A percentile compares a stretch with the other conserved stretches of the same genome.
These are phyloP conservation scores for Candidula unifasciata DNA, from an alignment of 2,888 invertebrate species.

Conservation along the genomic window DNA sequence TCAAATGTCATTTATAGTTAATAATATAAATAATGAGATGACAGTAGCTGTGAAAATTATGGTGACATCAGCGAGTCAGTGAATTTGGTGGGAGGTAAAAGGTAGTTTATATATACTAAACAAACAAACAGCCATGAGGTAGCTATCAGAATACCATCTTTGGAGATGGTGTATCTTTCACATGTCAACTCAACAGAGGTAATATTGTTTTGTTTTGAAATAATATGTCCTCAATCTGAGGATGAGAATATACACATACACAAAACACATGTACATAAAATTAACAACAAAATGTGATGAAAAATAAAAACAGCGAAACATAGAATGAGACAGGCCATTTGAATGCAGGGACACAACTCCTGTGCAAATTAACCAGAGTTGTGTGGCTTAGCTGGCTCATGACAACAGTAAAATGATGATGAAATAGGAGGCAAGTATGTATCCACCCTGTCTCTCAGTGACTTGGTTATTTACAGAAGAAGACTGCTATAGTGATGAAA, in stretches of 20 bases:
- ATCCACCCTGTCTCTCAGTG: too few species aligned
- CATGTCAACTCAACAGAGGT: conserved; percentile 27
- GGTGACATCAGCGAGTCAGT: conserved; percentile 32
- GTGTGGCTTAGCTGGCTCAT: too few species aligned
- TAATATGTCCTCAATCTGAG: conserved; percentile 3
- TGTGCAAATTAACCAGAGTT: too few species aligned
- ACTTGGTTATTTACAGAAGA: too few species aligned
- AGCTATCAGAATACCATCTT: conserved; percentile 25
- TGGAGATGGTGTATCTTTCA: conserved; percentile 28
- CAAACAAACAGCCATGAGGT: conserved; percentile 45
- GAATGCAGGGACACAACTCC: too few species aligned
- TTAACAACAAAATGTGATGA: background rate
- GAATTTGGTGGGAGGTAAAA: conserved; percentile 40
- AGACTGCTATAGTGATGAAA: too few species aligned
- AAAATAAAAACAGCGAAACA: background rate
- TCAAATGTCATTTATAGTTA: conserved; percentile 5
- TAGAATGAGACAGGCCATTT: too few species aligned
- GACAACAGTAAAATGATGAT: too few species aligned
- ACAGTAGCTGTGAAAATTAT: conserved; percentile 29
- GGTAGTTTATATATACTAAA: conserved; percentile 22
- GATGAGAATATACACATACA: background rate
- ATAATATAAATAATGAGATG: conserved; percentile 22
- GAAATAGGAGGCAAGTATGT: too few species aligned
- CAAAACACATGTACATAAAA: background rate
- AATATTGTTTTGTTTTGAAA: conserved; percentile 26